phyloP scores from a whole-genome alignment of 1,140 invertebrate genomes.

The Rhopalosiphum padi region DNA sequence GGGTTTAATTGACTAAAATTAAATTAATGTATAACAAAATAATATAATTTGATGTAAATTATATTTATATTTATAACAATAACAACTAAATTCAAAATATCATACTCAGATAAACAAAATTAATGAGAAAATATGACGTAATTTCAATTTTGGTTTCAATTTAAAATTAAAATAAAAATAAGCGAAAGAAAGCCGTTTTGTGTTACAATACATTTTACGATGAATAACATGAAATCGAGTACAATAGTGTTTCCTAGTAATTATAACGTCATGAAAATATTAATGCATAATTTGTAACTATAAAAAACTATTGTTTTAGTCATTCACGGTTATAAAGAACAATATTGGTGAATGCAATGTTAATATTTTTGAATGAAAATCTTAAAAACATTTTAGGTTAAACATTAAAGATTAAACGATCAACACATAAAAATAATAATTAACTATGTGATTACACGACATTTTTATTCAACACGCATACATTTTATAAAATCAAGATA shows the following conservation, averaged over 20 bases:
- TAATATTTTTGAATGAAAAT: not conserved
- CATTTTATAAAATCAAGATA: no score
- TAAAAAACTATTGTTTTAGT: not conserved
- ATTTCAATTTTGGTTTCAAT: conserved; percentile 12
- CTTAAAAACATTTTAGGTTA: not conserved
- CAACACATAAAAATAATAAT: not conserved
- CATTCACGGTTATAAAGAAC: not conserved
- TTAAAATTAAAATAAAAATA: not conserved
- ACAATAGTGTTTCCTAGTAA: not conserved
- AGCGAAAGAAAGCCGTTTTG: not conserved
- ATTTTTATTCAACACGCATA: not conserved
- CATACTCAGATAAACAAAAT: conserved; percentile 13
- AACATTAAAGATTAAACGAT: not conserved
- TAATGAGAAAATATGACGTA: conserved; percentile 32
- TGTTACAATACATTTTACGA: not conserved
- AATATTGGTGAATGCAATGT: not conserved
- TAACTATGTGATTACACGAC: not conserved
- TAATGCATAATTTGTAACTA: not conserved
- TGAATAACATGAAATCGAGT: not conserved
- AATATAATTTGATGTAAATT: not conserved
- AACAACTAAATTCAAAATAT: not conserved
- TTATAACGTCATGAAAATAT: not conserved
- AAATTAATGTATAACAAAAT: not conserved
- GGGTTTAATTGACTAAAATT: not conserved
- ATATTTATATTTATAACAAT: conserved; percentile 18